Base-by-base conservation (phyloP, 1,140 invertebrate genomes). In the Trialeurodes vaporariorum region DNA sequence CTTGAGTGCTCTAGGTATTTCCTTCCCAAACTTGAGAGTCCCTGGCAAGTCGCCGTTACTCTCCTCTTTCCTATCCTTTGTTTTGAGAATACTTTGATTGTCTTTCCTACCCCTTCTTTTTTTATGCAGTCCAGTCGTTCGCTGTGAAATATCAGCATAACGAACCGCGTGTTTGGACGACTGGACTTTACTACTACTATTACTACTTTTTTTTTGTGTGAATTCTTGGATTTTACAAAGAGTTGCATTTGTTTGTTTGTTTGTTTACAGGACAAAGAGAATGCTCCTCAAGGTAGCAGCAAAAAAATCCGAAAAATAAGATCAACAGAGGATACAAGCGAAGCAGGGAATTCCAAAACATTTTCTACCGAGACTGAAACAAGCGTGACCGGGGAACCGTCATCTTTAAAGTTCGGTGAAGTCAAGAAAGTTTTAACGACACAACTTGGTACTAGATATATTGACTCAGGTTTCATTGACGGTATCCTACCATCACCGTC, bases 231-330 rank as follows among this genome's bases (percentile, higher is more conserved):
- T 9, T 9, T 61, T 22, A 23, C 25, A 11, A 22, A 22, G 66
- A n/a, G n/a, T 68, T 22, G 25, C 12, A 68, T 27, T 67, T 59
- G 59, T 40, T 23, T 67, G 17, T 62, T 49, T 62, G 13, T 63
- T 63, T 27, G 11, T 62, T 11, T 68, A 13, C 62, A 76, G 74
- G 75, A 76, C 59, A 76, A 76, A 69, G 75, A 76, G 63, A 75
- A 76, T 65, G 71, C 74, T 24, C 74, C 74, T 34, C 74, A 74
- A 60, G 67, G 60, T 65, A 68, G 71, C 26, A 65, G 59, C 2
- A 76, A 74, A 67, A 76, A 77, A 69, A 65, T 76, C 25, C 68
- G 74, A 27, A 73, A 75, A 63, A 66, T 72, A 60, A 27, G 73
- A 25, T 59, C 69, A 27, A 71, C 70, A 11, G 69, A 70, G 24